Evolutionary conservation across 2,888 invertebrate genomes (phyloP), one percentile per base, ranked within the genome.

Genomic region (Neelides folsomi): DNA sequence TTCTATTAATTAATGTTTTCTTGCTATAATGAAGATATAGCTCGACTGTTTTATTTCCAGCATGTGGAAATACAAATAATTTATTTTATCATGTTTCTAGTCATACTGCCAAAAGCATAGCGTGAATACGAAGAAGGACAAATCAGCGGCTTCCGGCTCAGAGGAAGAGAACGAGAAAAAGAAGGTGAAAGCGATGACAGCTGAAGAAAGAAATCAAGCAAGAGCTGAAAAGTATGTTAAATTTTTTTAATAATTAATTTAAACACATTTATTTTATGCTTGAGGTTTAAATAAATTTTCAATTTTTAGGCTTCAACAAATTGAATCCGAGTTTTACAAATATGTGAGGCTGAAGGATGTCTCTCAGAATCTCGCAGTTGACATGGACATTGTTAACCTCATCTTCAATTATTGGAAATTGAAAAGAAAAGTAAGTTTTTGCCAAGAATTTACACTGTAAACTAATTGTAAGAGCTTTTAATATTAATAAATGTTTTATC

Each of bases 41-140:
- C n/a, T n/a, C n/a, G n/a, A n/a, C n/a, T n/a, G n/a, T n/a, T n/a
- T n/a, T n/a, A n/a, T n/a, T n/a, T n/a, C n/a, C n/a, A n/a, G n/a
- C n/a, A n/a, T n/a, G n/a, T n/a, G n/a, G n/a, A n/a, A n/a, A n/a
- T n/a, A n/a, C n/a, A n/a, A n/a, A n/a, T n/a, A n/a, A n/a, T n/a
- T n/a, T n/a, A n/a, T n/a, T n/a, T n/a, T n/a, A n/a, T n/a, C n/a
- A n/a, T n/a, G n/a, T 40, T 66, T 70, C 16, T 77, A 94, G 73
- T 93, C 93, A 2, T 95, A 92, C 71, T 95, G 95, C 74, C 86
- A 89, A 67, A 93, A 93, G 71, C 95, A 95, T 72, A 90, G 92
- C 72, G 85, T 87, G 66, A 85, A 83, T 67, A 83, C 83, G 60
- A 87, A 86, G 68, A 87, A 86, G 69, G 87, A 85, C 65, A 83